phyloP scores from a whole-genome alignment of 2,113 vertebrate species.

The Periophthalmodon schlosseri region DNA sequence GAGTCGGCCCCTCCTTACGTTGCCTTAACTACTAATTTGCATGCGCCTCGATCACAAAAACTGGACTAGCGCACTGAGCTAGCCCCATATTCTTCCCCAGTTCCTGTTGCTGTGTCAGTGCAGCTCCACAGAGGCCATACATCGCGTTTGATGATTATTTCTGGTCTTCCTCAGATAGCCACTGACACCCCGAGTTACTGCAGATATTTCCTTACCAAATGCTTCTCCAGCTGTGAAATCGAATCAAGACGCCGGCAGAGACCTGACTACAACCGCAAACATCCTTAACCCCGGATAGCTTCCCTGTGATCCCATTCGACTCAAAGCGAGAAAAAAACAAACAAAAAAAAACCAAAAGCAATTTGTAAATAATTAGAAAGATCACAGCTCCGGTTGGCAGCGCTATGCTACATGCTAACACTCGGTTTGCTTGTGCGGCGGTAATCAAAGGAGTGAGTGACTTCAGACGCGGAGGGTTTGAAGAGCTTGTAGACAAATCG shows the following conservation, averaged over 20 bases:
- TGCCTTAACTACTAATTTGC: no score
- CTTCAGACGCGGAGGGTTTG: slow-evolving; percentile 43
- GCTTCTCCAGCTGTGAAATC: slow-evolving; percentile 56
- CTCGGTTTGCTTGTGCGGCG: slow-evolving; percentile 43
- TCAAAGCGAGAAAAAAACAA: neutral
- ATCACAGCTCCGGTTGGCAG: slow-evolving; percentile 38
- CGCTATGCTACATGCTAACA: slow-evolving; percentile 32
- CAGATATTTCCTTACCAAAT: slow-evolving; percentile 59
- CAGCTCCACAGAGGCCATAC: slow-evolving; percentile 52
- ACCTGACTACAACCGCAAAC: slow-evolving; percentile 52
- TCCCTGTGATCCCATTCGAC: neutral
- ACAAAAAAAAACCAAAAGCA: slow-evolving; percentile 7
- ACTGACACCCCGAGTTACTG: slow-evolving; percentile 60
- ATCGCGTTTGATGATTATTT: slow-evolving; percentile 67
- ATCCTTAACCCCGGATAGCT: slow-evolving; percentile 10
- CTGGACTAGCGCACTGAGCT: no score
- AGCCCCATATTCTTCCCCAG: slow-evolving; percentile 48
- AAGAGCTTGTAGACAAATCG: slow-evolving; percentile 38
- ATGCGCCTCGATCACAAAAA: no score
- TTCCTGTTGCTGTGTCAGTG: slow-evolving; percentile 54
- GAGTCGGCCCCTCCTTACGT: no score
- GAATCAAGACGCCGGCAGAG: slow-evolving; percentile 34
- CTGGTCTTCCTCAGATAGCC: slow-evolving; percentile 60
- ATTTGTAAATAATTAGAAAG: slow-evolving; percentile 53
- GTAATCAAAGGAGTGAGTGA: slow-evolving; percentile 43